Conservation (phyloP, 2,113 vertebrate genomes). For the Protobothrops mucrosquamatus region DNA sequence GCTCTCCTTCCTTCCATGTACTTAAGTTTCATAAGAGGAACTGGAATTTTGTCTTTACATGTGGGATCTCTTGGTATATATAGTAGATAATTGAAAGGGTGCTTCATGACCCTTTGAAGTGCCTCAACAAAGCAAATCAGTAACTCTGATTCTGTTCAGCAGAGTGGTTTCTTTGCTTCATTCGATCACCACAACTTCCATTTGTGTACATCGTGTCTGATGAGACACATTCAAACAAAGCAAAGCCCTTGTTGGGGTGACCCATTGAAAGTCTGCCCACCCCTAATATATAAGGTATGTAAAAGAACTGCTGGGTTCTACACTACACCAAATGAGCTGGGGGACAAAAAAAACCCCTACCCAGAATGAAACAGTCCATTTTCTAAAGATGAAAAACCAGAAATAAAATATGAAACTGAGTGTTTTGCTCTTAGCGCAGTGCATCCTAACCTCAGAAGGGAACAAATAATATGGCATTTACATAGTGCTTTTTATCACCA, state of each 20-base stretch:
- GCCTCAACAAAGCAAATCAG: not conserved
- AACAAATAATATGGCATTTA: constrained; percentile 4
- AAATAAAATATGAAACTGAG: not conserved
- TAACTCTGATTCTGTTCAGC: not conserved
- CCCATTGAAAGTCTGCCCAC: not conserved
- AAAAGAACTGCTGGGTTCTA: not conserved
- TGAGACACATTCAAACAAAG: not conserved
- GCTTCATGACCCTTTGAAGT: not conserved
- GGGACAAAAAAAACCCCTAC: not conserved
- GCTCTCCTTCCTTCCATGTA: not conserved
- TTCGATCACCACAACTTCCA: not conserved
- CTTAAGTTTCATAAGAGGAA: not conserved
- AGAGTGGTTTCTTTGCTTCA: not conserved
- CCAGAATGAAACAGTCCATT: not conserved
- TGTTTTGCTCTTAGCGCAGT: constrained; percentile 5
- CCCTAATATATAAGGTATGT: not conserved
- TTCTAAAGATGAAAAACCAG: not conserved
- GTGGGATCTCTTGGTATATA: not conserved
- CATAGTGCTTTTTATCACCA: constrained; percentile 8
- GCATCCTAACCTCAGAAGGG: not conserved
- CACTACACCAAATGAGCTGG: not conserved
- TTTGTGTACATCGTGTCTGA: not conserved
- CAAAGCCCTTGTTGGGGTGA: not conserved
- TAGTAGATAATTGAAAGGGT: not conserved
- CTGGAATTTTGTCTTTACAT: not conserved